These are phyloP conservation scores for Atethmia centrago DNA, from an alignment of 2,888 invertebrate genomes.

Conservation along the genomic window DNA sequence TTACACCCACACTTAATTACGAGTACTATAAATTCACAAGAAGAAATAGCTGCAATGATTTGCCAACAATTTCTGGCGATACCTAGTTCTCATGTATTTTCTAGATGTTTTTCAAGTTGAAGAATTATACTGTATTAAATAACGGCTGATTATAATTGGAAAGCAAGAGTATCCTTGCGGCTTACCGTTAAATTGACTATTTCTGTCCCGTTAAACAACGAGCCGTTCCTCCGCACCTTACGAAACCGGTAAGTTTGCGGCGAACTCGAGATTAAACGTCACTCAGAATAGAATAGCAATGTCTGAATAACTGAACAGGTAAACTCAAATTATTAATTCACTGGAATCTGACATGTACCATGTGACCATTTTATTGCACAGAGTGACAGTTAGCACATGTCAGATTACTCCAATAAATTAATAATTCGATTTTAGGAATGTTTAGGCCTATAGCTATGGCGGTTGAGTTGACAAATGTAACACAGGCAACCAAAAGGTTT, in stretches of 20 bases:
- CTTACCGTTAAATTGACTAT: conserved; percentile 61
- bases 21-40: background rate
- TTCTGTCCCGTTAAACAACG: conserved; percentile 59
- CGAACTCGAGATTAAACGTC: conserved; percentile 19
- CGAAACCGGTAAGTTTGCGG: conserved; percentile 40
- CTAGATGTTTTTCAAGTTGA: conserved; percentile 43
- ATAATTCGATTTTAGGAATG: no score
- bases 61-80: conserved; percentile 13
- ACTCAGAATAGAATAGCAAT: background rate
- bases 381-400: no score
- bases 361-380: no score
- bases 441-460: background rate
- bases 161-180: conserved; percentile 64
- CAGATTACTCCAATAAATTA: no score
- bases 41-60: conserved; percentile 16
- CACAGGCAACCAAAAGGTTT: no score
- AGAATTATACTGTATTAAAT: conserved; percentile 37
- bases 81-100: conserved; percentile 20
- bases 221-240: conserved; percentile 27
- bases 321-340: no score
- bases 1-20: background rate
- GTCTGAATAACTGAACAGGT: background rate
- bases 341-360: no score
- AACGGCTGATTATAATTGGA: conserved; percentile 59
- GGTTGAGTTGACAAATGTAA: background rate